Evolutionary conservation across 1,140 invertebrate species (phyloP), one percentile per base, ranked within the genome.

Genomic region (Mamestra configurata): DNA sequence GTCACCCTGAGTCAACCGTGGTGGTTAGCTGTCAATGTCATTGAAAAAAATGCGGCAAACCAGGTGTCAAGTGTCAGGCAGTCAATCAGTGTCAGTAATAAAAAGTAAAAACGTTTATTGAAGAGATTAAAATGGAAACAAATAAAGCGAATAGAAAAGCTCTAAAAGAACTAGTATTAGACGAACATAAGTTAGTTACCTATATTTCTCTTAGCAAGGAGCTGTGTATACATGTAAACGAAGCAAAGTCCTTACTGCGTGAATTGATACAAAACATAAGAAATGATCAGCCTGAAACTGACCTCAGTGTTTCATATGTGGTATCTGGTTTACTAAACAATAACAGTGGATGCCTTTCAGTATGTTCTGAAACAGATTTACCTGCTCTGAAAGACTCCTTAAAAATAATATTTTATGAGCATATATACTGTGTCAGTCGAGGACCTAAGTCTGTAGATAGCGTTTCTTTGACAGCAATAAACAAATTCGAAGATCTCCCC

Each of bases 161-260:
- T 13, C 55, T 93, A 37, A 89, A 93, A 77, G 92, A 94, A 83
- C 88, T 91, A 70, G 79, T 95, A 72, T 82, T 94, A 78, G 93
- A 95, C 57, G 93, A 94, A 80, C 86, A 88, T 40, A 90, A 88
- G 73, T 49, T 93, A 83, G 88, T 95, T 5, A 92, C 93, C 11
- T 94, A 95, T 86, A 72, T 90, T 64, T 89, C 89, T 15, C 37
- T 95, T 31, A 91, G 92, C 59, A 94, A 92, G 84, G 91, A 94
- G 75, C 81, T 95, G 55, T 94, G 91, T 61, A 82, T 95, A 35
- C 92, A 94, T 80, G 85, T 94, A 0, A 95, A 95, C 80, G 86
- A 86, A 10, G 89, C 89, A 31, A 95, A 95, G 82, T 49, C 79
- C n/a, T 84, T 95, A 55, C 80, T 94, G n/a, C 64, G 79, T 11